Base-by-base conservation (phyloP, 2,113 vertebrate genomes). In the Trematomus loennbergii region DNA sequence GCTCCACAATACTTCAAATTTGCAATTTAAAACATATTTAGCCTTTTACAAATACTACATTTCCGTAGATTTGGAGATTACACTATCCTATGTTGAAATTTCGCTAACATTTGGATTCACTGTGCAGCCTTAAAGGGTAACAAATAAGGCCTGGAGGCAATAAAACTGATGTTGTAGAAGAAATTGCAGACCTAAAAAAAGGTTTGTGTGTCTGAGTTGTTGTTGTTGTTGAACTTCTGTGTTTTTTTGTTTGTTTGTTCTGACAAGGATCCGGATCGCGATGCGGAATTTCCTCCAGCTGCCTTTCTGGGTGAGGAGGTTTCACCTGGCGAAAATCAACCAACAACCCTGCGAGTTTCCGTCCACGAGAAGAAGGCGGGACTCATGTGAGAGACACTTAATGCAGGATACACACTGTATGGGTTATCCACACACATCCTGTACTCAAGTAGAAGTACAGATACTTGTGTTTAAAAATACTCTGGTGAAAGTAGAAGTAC, bases 271-370 rank as follows among this genome's bases (percentile, higher is more conserved):
- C 50, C 93, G 93, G 50, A 82, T 95, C 54, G 92, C 92, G 1
- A 18, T 91, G 46, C 89, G 93, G 60, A 61, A 84, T 1, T 99
- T 97, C 87, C 93, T 97, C 71, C 88, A 91, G 81, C 93, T 99
- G 36, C 96, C 97, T 0, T 96, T 96, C 3, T 95, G 95, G 89
- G 96, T 96, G 5, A 95, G 88, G 73, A 96, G 91, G 70, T 98
- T 97, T 76, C 90, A 93, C n/a, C 87, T 99, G 20, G 93, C 95
- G 18, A 87, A 95, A 75, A 93, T 95, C 64, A 92, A 60, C 97
- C 97, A 9, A 83, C 95, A 74, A 98, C 96, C 0, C 79, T 99
- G 18, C 87, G 36, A n/a, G 79, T 99, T 3, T 87, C 95, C 85
- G 65, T 96, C 2, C 86, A 18, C 12, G 90, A 93, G 70, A 79